A percentile compares a stretch with the other conserved stretches of the same genome.
Evolutionary conservation across 1,140 invertebrate genomes (phyloP).

Genomic region (Aradophagus sp.): DNA sequence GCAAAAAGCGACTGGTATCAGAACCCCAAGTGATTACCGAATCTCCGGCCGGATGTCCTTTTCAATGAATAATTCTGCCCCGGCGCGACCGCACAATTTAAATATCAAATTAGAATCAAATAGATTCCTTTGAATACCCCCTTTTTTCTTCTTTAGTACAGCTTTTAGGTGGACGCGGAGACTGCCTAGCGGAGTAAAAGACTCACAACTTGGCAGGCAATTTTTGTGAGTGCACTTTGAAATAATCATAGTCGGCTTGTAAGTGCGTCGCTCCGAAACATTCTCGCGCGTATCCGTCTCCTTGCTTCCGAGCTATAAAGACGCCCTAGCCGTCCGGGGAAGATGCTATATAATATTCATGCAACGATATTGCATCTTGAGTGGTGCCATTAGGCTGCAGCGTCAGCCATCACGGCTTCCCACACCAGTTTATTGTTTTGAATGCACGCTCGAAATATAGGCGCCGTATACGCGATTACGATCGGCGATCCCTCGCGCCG

Average conservation of each 20-base stretch:
- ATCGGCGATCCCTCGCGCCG: too few relatives aligned
- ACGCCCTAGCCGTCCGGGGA: conserved; percentile 40
- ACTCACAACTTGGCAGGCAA: conserved; percentile 61
- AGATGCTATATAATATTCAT: conserved; percentile 69
- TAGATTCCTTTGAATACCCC: too few relatives aligned
- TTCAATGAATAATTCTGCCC: too few relatives aligned
- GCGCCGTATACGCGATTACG: too few relatives aligned
- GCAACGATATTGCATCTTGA: conserved; percentile 71
- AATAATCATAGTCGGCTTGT: conserved; percentile 69
- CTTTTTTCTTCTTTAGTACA: too few relatives aligned
- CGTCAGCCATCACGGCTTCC: conserved; percentile 60
- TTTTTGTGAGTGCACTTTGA: conserved; percentile 73
- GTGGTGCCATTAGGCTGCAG: conserved; percentile 69
- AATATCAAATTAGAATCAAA: too few relatives aligned
- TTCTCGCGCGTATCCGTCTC: conserved; percentile 53
- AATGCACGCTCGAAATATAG: conserved; percentile 29
- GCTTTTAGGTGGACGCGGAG: too few relatives aligned
- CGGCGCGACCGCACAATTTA: too few relatives aligned
- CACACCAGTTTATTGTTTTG: conserved; percentile 63
- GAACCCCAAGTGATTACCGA: too few relatives aligned
- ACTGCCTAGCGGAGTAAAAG: conserved; percentile 19
- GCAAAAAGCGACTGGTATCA: too few relatives aligned
- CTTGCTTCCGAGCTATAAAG: conserved; percentile 49
- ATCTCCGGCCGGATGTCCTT: too few relatives aligned
- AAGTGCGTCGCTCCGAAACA: conserved; percentile 59